Evolutionary conservation across 2,888 invertebrate species (phyloP), one percentile per base, ranked within the genome.

Genomic region (Microctonus hyperodae): DNA sequence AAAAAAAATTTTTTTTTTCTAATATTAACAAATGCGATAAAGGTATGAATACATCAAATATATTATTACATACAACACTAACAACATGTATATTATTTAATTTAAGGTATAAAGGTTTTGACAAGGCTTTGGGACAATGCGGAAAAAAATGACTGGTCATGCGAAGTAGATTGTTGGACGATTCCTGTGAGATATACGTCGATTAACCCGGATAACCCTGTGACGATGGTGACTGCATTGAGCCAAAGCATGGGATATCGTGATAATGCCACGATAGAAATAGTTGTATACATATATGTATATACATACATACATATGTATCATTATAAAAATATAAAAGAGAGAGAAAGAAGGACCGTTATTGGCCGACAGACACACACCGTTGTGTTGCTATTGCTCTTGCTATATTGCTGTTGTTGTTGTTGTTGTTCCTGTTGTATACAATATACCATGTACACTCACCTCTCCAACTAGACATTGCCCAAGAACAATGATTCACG

Each of bases 201-300:
- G 75, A 78, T 78, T 77, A 76, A 78, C 75, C 76, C 73, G 73
- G 76, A 76, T 76, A 78, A 78, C 74, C 76, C 70, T 58, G 65
- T 58, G 51, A 64, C 69, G 67, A 69, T 70, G 59, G 48, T 44
- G 44, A 62, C 55, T 51, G n/a, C n/a, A 28, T 20, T 53, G 63
- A 28, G n/a, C n/a, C n/a, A n/a, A n/a, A n/a, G n/a, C n/a, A n/a
- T n/a, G n/a, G n/a, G 59, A 67, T 63, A 78, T 78, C 76, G 72
- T 72, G 77, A 77, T 77, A 78, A 78, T 75, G 67, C 74, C 75
- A 76, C 66, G 69, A 66, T 76, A 72, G 72, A 68, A 75, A 74
- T 70, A 67, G 22, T 22, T 16, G 31, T 33, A 59, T 58, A 65
- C 48, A 58, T 65, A 56, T 59, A 57, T 33, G 16, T 56, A 57